Evolutionary conservation across 1,140 invertebrate species (phyloP), one percentile per base, ranked within the genome.

Genomic region (Camponotus pennsylvanicus): DNA sequence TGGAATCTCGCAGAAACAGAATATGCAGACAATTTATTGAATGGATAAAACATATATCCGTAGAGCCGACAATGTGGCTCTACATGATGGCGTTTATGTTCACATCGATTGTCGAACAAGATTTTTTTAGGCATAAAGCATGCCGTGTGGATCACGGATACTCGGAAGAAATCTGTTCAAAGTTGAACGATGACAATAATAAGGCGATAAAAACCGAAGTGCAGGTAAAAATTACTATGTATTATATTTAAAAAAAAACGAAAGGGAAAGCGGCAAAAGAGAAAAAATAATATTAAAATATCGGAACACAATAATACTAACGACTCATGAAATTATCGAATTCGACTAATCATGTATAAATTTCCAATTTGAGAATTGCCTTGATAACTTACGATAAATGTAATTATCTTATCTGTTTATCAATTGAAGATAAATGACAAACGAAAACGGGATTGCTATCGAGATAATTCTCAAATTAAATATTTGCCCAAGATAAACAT

Each of bases 1-100:
- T 66, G 21, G 34, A 70, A 18, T n/a, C 6, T 3, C 21, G 11
- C 15, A 11, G 4, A 32, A 70, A 5, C 4, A 34, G 18, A 6
- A 45, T 32, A 32, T 88, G 15, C 9, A 77, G 2, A 15, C 84
- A 82, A 67, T 91, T 75, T 7, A 80, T 85, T 2, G 45, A 55
- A 88, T 93, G 92, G 86, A 32, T 95, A 18, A 85, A 69, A 40
- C 40, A 94, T 2, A 95, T 97, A 57, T 96, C 97, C 1, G 97
- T 98, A 52, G 97, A 98, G 88, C 97, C 97, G 0, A 96, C 96
- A 0, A 97, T 98, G 97, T 97, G 97, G 93, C 94, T 98, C 0
- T 98, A 97, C 89, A 97, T 98, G 97, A 96, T 97, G 95, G 97
- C 97, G 1, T 97, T 96, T 89, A 97, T 97, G 97, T 96, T 96